Conservation (phyloP, 2,113 vertebrate species). For the Sturnira hondurensis region DNA sequence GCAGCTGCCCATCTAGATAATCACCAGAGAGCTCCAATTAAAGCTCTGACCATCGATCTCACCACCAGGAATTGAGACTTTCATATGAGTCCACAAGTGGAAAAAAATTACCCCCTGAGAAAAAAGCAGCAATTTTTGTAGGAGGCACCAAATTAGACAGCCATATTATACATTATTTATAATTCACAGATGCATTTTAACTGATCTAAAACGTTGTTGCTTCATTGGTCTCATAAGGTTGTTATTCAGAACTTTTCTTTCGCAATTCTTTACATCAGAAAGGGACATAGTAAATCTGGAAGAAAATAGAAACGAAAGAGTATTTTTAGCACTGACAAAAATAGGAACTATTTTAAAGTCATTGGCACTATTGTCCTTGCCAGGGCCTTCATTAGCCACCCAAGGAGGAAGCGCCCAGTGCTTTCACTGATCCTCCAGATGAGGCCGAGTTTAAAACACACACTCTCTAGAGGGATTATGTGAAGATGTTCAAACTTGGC, state of each 20-base stretch:
- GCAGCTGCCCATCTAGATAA: slow-evolving; percentile 67
- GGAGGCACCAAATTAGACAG: slow-evolving; percentile 32
- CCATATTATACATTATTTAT: slow-evolving; percentile 64
- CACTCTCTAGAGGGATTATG: slow-evolving; percentile 33
- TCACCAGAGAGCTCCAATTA: slow-evolving; percentile 72
- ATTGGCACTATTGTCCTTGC: slow-evolving; percentile 48
- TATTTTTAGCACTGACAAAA: slow-evolving; percentile 71
- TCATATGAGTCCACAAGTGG: slow-evolving; percentile 67
- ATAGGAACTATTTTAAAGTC: slow-evolving; percentile 62
- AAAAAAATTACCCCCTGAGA: slow-evolving; percentile 55
- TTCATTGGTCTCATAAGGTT: slow-evolving; percentile 53
- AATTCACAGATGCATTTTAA: slow-evolving; percentile 52
- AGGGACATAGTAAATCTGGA: slow-evolving; percentile 36
- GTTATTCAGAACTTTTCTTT: slow-evolving; percentile 28
- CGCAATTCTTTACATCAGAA: slow-evolving; percentile 39
- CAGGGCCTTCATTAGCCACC: slow-evolving; percentile 60
- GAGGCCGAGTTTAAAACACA: slow-evolving; percentile 37
- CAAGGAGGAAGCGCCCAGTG: slow-evolving; percentile 41
- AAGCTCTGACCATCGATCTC: slow-evolving; percentile 58
- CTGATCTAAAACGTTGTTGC: slow-evolving; percentile 31
- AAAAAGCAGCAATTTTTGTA: slow-evolving; percentile 36
- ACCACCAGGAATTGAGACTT: slow-evolving; percentile 42
- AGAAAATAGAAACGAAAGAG: slow-evolving; percentile 65
- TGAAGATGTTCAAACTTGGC: slow-evolving; percentile 61
- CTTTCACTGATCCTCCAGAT: slow-evolving; percentile 54